phyloP scores from a whole-genome alignment of 2,113 vertebrate genomes.

The Xiphophorus couchianus region DNA sequence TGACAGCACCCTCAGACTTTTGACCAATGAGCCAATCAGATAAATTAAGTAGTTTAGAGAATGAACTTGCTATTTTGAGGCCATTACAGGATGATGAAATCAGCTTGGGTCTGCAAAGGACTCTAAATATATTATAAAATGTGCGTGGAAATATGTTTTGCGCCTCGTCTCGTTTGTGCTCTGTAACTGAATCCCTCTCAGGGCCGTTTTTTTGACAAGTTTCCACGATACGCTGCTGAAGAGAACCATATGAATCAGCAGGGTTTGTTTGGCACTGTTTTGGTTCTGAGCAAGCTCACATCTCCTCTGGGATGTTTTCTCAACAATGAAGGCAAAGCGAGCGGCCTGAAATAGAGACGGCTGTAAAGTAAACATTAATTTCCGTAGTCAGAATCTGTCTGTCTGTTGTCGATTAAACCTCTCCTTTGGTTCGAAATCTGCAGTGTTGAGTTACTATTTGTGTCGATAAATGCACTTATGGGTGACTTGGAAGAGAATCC shows the following conservation, averaged over 20 bases:
- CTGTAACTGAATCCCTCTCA: background rate
- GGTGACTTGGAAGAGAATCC: slow-evolving; percentile 27
- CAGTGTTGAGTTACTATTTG: slow-evolving; percentile 48
- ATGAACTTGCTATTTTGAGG: background rate
- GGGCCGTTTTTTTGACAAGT: slow-evolving; percentile 34
- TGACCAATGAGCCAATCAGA: slow-evolving; percentile 8
- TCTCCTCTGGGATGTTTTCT: slow-evolving; percentile 68
- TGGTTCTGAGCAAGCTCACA: slow-evolving; percentile 43
- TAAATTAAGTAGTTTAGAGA: background rate
- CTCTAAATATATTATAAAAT: background rate
- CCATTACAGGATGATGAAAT: slow-evolving; percentile 4
- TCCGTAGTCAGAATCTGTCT: slow-evolving; percentile 65
- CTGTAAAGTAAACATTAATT: slow-evolving; percentile 77
- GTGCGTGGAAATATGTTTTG: slow-evolving; percentile 9
- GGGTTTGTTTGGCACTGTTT: slow-evolving; percentile 42
- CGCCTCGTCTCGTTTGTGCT: slow-evolving; percentile 4
- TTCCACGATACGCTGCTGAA: slow-evolving; percentile 37
- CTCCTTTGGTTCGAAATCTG: slow-evolving; percentile 37
- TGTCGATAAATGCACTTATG: background rate
- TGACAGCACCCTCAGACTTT: background rate
- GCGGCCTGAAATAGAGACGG: slow-evolving; percentile 65
- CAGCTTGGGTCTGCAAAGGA: background rate
- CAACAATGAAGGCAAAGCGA: slow-evolving; percentile 54
- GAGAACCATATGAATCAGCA: slow-evolving; percentile 56
- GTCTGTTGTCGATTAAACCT: slow-evolving; percentile 71